phyloP scores from a whole-genome alignment of 2,888 invertebrate genomes.

The Proisotoma minuta region DNA sequence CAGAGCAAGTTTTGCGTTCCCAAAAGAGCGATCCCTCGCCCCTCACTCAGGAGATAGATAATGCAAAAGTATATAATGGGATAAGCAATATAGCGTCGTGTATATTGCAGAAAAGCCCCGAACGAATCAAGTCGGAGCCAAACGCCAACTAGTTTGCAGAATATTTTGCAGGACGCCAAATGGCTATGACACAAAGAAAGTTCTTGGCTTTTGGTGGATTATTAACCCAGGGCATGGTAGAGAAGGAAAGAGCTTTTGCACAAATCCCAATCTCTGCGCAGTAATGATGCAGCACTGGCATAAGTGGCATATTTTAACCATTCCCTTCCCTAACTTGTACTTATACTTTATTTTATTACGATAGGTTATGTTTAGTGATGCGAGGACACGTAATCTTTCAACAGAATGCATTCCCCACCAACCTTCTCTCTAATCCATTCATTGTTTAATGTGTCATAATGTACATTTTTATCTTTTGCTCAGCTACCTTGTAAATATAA shows the following conservation, averaged over 20 bases:
- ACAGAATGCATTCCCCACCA: neutral
- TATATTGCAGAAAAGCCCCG: neutral
- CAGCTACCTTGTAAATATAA: no score
- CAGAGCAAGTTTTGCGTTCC: neutral
- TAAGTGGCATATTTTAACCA: neutral
- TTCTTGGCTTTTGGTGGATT: neutral
- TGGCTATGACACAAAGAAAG: neutral
- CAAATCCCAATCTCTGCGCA: no score
- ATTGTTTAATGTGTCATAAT: no score
- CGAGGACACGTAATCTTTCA: no score
- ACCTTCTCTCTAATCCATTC: neutral
- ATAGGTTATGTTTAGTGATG: neutral
- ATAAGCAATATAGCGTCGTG: neutral
- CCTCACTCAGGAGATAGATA: neutral
- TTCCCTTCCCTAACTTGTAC: slow-evolving; percentile 13
- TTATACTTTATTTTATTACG: neutral
- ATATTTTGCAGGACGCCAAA: neutral
- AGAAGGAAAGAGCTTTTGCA: no score
- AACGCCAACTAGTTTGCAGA: slow-evolving; percentile 2
- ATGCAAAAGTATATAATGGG: neutral
- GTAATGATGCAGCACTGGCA: no score
- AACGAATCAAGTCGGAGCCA: neutral
- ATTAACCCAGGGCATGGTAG: slow-evolving; percentile 3
- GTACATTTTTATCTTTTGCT: no score
- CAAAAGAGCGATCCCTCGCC: no score